These are phyloP conservation scores for Caerostris darwini DNA, from an alignment of 1,140 invertebrate genomes.

Conservation along the genomic window DNA sequence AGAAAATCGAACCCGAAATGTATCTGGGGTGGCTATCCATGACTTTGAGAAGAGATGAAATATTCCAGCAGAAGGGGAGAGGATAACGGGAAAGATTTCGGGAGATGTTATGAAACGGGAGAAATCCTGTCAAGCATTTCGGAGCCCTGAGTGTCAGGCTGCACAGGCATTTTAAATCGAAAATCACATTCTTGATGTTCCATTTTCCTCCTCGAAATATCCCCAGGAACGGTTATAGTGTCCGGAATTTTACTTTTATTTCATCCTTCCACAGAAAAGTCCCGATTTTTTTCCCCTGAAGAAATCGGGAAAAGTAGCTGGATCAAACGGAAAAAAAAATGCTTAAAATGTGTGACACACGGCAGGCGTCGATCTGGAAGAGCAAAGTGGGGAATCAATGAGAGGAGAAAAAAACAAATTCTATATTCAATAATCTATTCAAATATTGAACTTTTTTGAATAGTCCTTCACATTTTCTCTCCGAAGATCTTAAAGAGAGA, in stretches of 20 bases:
- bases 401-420: not conserved
- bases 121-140: slow-evolving; percentile 9
- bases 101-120: slow-evolving; percentile 13
- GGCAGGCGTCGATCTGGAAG: not conserved
- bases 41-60: not conserved
- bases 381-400: slow-evolving; percentile 2
- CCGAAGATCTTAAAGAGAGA: not conserved
- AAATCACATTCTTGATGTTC: slow-evolving; percentile 29
- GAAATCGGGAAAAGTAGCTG: not conserved
- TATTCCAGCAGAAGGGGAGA: not conserved
- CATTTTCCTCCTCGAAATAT: not conserved
- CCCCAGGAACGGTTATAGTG: slow-evolving; percentile 13
- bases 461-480: slow-evolving; percentile 19
- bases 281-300: not conserved
- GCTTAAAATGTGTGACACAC: slow-evolving; percentile 1
- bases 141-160: not conserved
- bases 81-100: not conserved
- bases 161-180: slow-evolving; percentile 6
- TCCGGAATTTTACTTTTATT: slow-evolving; percentile 31
- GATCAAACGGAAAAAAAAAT: not conserved
- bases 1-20: too few relatives aligned
- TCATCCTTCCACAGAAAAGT: slow-evolving; percentile 6
- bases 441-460: slow-evolving; percentile 34
- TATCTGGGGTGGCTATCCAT: too few relatives aligned
- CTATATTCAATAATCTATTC: slow-evolving; percentile 39